These are phyloP conservation scores for Phoxinus phoxinus DNA, from an alignment of 2,113 vertebrate species.

Conservation along the genomic window DNA sequence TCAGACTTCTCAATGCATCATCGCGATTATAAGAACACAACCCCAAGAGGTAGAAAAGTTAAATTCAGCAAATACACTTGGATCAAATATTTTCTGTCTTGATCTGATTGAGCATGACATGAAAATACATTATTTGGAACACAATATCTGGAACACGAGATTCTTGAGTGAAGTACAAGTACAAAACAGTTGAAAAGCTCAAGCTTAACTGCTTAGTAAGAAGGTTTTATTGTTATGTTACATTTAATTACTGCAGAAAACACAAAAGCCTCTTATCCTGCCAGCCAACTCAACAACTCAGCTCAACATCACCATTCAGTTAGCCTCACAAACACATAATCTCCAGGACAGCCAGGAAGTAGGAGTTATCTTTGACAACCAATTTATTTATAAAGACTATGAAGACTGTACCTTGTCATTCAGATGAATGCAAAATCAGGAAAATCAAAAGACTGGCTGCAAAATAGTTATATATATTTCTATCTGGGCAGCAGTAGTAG, in stretches of 20 bases:
- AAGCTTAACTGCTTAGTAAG: not conserved
- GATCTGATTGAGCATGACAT: not conserved
- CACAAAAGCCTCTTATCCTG: not conserved
- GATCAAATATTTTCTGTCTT: not conserved
- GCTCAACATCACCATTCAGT: not conserved
- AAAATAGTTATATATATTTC: not conserved
- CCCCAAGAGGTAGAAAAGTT: not conserved
- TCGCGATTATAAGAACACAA: not conserved
- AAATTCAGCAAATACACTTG: conserved; percentile 24
- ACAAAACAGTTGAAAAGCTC: not conserved
- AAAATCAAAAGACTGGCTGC: not conserved
- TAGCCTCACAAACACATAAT: not conserved
- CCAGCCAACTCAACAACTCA: not conserved
- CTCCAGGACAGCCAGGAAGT: not conserved
- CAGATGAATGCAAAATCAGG: not conserved
- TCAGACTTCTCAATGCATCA: not conserved
- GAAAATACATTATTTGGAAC: conserved; percentile 18
- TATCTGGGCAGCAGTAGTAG: too few relatives aligned
- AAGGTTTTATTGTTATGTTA: not conserved
- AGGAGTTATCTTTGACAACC: not conserved
- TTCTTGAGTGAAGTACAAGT: not conserved
- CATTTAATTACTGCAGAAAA: not conserved
- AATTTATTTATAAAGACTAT: not conserved
- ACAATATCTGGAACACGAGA: not conserved
- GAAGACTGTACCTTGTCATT: not conserved